Percentiles rank a stretch among this genome's conserved stretches.
phyloP scores from a whole-genome alignment of 1,140 invertebrate genomes.

The Zaprionus gabonicus region DNA sequence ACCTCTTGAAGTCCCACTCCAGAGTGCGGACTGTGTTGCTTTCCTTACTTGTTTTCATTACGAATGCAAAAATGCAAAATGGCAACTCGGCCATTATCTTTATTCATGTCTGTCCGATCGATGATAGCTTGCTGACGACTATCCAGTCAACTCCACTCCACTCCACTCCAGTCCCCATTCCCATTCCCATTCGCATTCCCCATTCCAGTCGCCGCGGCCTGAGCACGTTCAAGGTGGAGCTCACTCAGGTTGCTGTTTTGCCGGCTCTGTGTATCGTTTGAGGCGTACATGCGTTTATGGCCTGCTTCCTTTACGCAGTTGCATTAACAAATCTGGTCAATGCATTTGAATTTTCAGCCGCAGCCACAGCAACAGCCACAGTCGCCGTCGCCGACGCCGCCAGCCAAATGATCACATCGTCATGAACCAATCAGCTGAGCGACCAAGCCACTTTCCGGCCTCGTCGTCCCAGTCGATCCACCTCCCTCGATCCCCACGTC shows the following conservation, averaged over 20 bases:
- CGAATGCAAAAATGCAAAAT: slow-evolving; percentile 83
- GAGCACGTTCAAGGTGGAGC: slow-evolving; percentile 24
- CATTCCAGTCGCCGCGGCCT: not conserved
- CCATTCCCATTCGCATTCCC: not conserved
- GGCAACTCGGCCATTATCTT: slow-evolving; percentile 78
- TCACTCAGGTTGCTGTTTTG: slow-evolving; percentile 3
- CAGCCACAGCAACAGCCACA: not conserved
- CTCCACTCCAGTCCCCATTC: not conserved
- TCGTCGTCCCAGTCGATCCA: not conserved
- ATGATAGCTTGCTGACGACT: slow-evolving; percentile 38
- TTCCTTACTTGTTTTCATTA: slow-evolving; percentile 66
- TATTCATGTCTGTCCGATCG: slow-evolving; percentile 34
- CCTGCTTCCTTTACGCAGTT: slow-evolving; percentile 61
- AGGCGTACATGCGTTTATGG: slow-evolving; percentile 80
- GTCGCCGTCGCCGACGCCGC: slow-evolving; percentile 26
- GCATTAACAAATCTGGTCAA: slow-evolving; percentile 77
- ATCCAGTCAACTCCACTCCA: not conserved
- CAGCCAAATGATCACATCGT: slow-evolving; percentile 73
- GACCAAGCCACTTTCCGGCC: slow-evolving; percentile 58
- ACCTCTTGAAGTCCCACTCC: not conserved
- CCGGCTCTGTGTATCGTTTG: slow-evolving; percentile 62
- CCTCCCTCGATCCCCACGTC: not conserved
- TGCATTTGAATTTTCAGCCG: slow-evolving; percentile 76
- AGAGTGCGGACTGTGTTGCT: not conserved
- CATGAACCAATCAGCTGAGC: slow-evolving; percentile 75